Conservation (phyloP, 1,140 invertebrate genomes). For the Scaptomyza hsui region DNA sequence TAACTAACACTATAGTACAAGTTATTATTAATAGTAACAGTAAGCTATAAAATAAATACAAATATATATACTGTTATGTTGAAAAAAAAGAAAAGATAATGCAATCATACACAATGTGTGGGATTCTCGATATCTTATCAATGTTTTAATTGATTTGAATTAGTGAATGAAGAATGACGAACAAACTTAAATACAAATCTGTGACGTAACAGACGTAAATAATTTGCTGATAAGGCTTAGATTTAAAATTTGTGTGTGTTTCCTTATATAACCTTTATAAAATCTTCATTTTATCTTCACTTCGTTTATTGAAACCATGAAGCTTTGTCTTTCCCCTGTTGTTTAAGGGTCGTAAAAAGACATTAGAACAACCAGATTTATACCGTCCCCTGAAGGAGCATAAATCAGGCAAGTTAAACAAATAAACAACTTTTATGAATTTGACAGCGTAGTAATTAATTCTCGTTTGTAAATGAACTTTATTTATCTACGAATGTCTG, state of each 20-base stretch:
- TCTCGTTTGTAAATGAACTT: too few species aligned
- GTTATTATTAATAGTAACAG: too few species aligned
- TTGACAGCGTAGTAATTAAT: background rate
- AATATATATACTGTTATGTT: too few species aligned
- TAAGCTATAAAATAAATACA: too few species aligned
- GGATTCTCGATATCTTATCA: background rate
- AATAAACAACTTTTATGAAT: background rate
- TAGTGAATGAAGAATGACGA: background rate
- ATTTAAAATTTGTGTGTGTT: background rate
- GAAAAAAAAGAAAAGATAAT: too few species aligned
- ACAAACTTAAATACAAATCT: background rate
- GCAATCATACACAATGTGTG: background rate
- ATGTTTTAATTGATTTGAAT: background rate
- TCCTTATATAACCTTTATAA: background rate
- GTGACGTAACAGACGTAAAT: background rate
- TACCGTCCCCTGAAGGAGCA: constrained; percentile 85
- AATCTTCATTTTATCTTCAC: background rate
- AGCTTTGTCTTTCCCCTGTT: constrained; percentile 85
- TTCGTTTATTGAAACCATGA: background rate
- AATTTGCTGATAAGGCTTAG: background rate
- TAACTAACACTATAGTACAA: too few species aligned
- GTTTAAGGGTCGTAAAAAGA: constrained; percentile 84
- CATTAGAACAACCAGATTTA: constrained; percentile 85
- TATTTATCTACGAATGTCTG: too few species aligned
- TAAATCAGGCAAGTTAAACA: constrained; percentile 77